Percentiles rank a stretch among this genome's conserved stretches.
These are phyloP conservation scores for Lydus trimaculatus DNA, from an alignment of 2,888 invertebrate genomes.

Conservation along the genomic window DNA sequence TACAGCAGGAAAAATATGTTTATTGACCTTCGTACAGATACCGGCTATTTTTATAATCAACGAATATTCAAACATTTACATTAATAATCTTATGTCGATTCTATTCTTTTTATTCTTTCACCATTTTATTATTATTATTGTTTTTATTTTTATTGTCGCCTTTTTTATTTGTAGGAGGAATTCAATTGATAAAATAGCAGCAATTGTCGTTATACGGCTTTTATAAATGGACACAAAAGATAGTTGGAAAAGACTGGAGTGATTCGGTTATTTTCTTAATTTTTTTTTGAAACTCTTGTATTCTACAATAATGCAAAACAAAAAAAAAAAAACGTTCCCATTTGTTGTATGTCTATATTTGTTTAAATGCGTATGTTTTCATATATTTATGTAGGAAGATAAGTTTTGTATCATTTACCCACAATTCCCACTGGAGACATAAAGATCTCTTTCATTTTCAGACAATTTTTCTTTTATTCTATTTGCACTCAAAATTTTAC, in stretches of 20 bases:
- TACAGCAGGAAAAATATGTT: slow-evolving; percentile 30
- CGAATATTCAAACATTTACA: slow-evolving; percentile 28
- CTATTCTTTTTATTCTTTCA: background rate
- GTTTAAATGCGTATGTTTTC: background rate
- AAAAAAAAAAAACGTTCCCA: no score
- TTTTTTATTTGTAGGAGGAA: background rate
- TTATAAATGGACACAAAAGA: no score
- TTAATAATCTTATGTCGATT: background rate
- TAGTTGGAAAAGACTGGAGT: background rate
- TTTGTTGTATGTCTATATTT: no score
- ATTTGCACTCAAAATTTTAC: no score
- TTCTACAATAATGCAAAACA: background rate
- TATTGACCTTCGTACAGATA: slow-evolving; percentile 30
- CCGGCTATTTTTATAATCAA: slow-evolving; percentile 26
- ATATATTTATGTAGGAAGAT: background rate
- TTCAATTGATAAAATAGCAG: background rate
- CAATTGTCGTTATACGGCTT: background rate
- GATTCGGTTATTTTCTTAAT: background rate
- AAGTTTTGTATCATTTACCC: background rate
- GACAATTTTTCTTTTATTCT: no score
- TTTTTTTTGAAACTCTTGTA: background rate
- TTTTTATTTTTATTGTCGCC: background rate
- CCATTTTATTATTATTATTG: background rate
- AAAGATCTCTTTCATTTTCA: no score
- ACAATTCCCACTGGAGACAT: background rate